Evolutionary conservation across 2,888 invertebrate genomes (phyloP).

Genomic region (Mythimna albipuncta): DNA sequence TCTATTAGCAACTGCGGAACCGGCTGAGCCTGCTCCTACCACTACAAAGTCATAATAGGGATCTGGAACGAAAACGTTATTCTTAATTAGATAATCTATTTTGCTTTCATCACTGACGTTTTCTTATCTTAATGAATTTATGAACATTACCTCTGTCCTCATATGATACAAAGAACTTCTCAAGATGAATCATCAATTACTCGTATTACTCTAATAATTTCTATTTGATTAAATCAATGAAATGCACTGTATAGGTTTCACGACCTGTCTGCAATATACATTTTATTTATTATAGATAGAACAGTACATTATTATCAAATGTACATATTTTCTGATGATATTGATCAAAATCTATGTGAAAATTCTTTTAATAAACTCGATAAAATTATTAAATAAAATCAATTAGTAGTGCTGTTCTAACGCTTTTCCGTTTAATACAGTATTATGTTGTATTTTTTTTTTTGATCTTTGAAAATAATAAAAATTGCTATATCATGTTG

Average conservation of each 20-base stretch:
- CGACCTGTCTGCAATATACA: not conserved
- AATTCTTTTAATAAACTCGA: no score
- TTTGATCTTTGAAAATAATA: no score
- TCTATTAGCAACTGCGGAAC: constrained; percentile 91
- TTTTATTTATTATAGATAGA: not conserved
- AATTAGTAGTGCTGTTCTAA: no score
- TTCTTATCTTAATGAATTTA: not conserved
- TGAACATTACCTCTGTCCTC: not conserved
- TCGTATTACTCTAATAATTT: not conserved
- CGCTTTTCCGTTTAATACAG: no score
- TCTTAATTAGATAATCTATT: not conserved
- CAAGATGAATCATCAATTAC: not conserved
- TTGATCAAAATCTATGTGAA: not conserved
- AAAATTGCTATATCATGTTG: no score
- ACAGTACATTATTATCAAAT: not conserved
- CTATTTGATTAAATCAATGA: not conserved
- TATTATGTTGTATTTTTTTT: no score
- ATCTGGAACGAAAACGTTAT: constrained; percentile 68
- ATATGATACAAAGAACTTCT: no score
- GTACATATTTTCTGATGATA: not conserved
- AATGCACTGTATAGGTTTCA: not conserved
- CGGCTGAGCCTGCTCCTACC: constrained; percentile 92
- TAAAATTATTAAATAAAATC: no score
- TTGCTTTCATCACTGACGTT: no score
- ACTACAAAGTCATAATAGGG: constrained; percentile 91